Conservation (phyloP, 2,888 invertebrate species). For the Tetragonula carbonaria region DNA sequence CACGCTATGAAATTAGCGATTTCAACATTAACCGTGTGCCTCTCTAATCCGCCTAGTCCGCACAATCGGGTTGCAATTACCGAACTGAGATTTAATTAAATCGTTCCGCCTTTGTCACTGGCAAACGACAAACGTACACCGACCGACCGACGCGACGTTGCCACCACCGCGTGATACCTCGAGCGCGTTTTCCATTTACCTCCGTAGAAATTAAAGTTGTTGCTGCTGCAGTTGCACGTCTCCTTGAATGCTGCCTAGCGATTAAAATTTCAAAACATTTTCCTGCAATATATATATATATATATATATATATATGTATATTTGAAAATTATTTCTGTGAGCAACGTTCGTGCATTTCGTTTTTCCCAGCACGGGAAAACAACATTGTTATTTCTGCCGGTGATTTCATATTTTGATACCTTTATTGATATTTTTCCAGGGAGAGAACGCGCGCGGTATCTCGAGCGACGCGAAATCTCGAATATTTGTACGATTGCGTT, state of each 20-base stretch:
- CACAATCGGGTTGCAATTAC: constrained; percentile 47
- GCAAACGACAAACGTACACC: constrained; percentile 17
- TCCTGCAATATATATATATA: too few species aligned
- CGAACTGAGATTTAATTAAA: constrained; percentile 60
- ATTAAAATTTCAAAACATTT: too few species aligned
- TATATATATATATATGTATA: too few species aligned
- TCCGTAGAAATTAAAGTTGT: too few species aligned
- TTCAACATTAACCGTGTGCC: constrained; percentile 48
- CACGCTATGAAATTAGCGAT: constrained; percentile 53
- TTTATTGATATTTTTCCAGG: background rate
- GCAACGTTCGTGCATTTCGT: too few species aligned
- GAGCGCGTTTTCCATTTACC: too few species aligned
- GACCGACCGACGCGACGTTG: background rate
- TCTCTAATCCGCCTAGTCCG: constrained; percentile 50
- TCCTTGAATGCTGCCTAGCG: too few species aligned
- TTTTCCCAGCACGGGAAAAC: too few species aligned
- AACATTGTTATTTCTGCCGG: background rate
- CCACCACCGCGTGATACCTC: background rate
- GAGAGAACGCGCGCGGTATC: background rate
- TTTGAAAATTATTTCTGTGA: too few species aligned
- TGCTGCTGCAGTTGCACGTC: too few species aligned
- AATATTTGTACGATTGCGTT: background rate
- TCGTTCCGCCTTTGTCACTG: constrained; percentile 39
- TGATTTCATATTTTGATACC: background rate
- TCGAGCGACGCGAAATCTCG: background rate